Conservation (phyloP, 2,888 invertebrate species). For the Polyommatus icarus region DNA sequence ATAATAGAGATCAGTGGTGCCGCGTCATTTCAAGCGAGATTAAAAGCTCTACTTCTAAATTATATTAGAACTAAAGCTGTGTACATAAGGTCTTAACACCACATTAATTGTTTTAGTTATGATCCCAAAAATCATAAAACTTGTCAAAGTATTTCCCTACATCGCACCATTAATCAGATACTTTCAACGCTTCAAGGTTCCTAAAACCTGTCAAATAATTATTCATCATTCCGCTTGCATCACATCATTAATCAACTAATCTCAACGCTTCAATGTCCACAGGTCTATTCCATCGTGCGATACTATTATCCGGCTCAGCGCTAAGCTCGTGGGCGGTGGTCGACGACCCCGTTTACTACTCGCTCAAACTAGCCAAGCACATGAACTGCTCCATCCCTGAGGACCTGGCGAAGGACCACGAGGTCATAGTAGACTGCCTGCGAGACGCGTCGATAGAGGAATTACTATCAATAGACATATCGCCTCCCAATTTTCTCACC, state of each 20-base stretch:
- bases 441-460: slow-evolving; percentile 87
- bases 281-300: slow-evolving; percentile 93
- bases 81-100: too few relatives aligned
- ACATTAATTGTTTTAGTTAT: too few relatives aligned
- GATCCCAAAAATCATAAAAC: too few relatives aligned
- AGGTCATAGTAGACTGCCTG: slow-evolving; percentile 91
- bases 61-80: too few relatives aligned
- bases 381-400: slow-evolving; percentile 91
- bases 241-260: neutral
- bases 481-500: slow-evolving; percentile 90
- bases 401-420: slow-evolving; percentile 89
- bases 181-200: neutral
- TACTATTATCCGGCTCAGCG: slow-evolving; percentile 93
- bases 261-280: slow-evolving; percentile 42
- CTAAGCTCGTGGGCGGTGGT: slow-evolving; percentile 94
- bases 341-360: slow-evolving; percentile 91
- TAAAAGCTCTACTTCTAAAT: too few relatives aligned
- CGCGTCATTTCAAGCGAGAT: too few relatives aligned
- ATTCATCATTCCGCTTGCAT: neutral
- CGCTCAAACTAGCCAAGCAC: slow-evolving; percentile 88
- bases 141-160: too few relatives aligned
- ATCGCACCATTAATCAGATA: neutral
- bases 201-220: too few relatives aligned
- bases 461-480: slow-evolving; percentile 86
- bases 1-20: too few relatives aligned